Evolutionary conservation across 2,888 invertebrate species (phyloP).

Genomic region (Rhogogaster chlorosoma): DNA sequence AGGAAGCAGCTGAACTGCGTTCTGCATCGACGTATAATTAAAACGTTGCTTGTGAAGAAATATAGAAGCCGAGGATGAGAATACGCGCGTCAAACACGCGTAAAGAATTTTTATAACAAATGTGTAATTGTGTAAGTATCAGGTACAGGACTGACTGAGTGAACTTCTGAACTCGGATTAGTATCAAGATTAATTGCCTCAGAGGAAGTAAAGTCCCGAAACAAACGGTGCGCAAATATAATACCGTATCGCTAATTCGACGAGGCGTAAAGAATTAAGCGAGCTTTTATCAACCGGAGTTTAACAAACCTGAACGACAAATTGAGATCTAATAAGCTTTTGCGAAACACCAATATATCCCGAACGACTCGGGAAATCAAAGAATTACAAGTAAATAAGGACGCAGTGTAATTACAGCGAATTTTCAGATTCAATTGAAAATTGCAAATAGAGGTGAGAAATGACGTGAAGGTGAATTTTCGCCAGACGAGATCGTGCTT

Average conservation of each 20-base stretch:
- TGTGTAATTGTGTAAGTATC: not conserved
- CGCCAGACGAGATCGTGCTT: not conserved
- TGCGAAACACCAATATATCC: not conserved
- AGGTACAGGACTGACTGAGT: not conserved
- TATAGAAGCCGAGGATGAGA: not conserved
- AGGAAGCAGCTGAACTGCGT: no score
- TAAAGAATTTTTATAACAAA: no score
- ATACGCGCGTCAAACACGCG: no score
- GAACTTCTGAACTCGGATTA: no score
- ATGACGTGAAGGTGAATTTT: not conserved
- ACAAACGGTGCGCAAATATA: not conserved
- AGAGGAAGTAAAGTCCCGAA: not conserved
- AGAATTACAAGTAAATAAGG: not conserved
- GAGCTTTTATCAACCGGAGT: not conserved
- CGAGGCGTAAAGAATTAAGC: not conserved
- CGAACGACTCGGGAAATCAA: not conserved
- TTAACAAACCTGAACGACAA: not conserved
- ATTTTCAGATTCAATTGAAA: not conserved
- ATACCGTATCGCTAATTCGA: not conserved
- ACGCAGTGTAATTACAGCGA: not conserved
- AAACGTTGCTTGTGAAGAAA: not conserved
- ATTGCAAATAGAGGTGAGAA: not conserved
- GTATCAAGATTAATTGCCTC: not conserved
- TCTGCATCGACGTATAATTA: not conserved
- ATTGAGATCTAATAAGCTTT: not conserved